Conservation (phyloP, 2,797 vertebrate species). For the Psittacula derbiana region DNA sequence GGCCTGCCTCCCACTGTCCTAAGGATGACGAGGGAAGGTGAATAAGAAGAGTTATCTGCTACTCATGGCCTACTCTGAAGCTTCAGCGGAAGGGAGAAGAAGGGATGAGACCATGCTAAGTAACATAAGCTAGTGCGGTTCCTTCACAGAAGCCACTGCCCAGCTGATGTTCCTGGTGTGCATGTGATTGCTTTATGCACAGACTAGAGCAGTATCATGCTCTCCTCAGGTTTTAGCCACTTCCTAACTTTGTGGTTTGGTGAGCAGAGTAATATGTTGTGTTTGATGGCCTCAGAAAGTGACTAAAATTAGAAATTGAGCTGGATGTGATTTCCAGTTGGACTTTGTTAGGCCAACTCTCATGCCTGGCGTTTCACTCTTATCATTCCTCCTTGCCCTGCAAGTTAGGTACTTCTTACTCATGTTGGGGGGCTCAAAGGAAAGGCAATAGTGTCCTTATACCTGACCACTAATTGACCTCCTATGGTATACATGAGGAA, state of each 20-base stretch:
- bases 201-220: neutral
- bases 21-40: neutral
- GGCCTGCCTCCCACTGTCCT: neutral
- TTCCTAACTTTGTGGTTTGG: constrained; percentile 48
- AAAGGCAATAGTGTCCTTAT: neutral
- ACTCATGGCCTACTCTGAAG: neutral
- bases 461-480: neutral
- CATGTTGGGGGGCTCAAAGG: neutral
- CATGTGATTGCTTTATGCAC: neutral
- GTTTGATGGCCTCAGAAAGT: neutral
- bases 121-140: neutral
- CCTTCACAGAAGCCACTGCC: neutral
- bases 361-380: neutral
- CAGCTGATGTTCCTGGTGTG: neutral
- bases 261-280: neutral
- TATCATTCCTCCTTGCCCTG: neutral
- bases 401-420: neutral
- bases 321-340: neutral
- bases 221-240: constrained; percentile 35
- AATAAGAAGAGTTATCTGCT: neutral
- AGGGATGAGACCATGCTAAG: neutral
- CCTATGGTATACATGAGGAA: neutral
- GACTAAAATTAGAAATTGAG: constrained; percentile 15
- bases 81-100: neutral
- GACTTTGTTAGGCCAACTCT: neutral